phyloP scores from a whole-genome alignment of 2,113 vertebrate genomes.

The Limanda limanda region DNA sequence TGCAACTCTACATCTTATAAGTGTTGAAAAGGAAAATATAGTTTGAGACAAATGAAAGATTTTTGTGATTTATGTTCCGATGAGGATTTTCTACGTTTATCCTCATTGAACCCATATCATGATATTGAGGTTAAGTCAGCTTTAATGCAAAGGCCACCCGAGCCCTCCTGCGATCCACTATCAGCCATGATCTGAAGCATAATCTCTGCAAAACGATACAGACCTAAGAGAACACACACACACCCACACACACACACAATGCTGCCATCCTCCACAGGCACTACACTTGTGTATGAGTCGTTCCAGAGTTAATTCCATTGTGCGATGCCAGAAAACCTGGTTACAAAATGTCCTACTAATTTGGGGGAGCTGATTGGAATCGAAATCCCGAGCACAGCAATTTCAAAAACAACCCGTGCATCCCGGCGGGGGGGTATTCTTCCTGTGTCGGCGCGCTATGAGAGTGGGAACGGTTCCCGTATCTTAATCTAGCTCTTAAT shows the following conservation, averaged over 20 bases:
- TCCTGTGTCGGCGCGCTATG: not conserved
- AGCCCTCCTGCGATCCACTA: slow-evolving; percentile 62
- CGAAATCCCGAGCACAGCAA: slow-evolving; percentile 23
- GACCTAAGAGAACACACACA: slow-evolving; percentile 17
- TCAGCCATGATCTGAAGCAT: slow-evolving; percentile 61
- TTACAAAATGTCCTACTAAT: slow-evolving; percentile 38
- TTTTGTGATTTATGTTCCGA: slow-evolving; percentile 17
- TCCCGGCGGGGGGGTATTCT: not conserved
- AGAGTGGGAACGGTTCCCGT: slow-evolving; percentile 20
- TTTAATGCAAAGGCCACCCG: slow-evolving; percentile 58
- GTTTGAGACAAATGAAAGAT: not conserved
- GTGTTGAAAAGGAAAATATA: not conserved
- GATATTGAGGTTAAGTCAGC: slow-evolving; percentile 75
- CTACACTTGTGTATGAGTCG: slow-evolving; percentile 36
- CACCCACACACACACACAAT: slow-evolving; percentile 22
- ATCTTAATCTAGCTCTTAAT: slow-evolving; percentile 47
- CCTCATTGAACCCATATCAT: slow-evolving; percentile 55
- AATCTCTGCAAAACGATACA: slow-evolving; percentile 58
- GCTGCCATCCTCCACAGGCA: not conserved
- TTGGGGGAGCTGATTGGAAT: slow-evolving; percentile 21
- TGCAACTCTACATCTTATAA: not conserved
- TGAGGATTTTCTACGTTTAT: slow-evolving; percentile 48
- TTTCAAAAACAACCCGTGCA: not conserved
- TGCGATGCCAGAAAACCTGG: slow-evolving; percentile 16
- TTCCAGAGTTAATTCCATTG: slow-evolving; percentile 44